Evolutionary conservation across 2,888 invertebrate genomes (phyloP).

Genomic region (Hydriomena furcata): DNA sequence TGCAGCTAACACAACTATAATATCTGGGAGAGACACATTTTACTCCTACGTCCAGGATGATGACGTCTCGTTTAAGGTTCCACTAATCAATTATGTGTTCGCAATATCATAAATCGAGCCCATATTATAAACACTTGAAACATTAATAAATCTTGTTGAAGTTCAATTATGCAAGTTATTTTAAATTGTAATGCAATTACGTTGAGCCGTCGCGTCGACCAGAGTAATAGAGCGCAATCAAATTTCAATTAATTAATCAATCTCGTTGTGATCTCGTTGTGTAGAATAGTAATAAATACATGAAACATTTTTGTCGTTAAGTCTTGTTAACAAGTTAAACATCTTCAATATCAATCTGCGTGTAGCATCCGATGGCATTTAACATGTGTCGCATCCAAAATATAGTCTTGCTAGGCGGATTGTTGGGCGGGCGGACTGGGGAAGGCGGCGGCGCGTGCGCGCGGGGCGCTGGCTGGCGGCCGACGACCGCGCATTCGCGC

Average conservation of each 20-base stretch:
- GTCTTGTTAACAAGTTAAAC: background rate
- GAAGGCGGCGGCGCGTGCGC: constrained; percentile 44
- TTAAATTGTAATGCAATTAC: background rate
- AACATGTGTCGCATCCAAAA: constrained; percentile 61
- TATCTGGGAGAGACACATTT: constrained; percentile 30
- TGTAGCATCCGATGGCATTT: constrained; percentile 62
- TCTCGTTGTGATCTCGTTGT: background rate
- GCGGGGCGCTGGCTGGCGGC: constrained; percentile 41
- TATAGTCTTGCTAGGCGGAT: constrained; percentile 62
- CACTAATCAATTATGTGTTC: constrained; percentile 14
- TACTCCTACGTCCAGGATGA: constrained; percentile 13
- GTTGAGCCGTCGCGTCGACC: too few species aligned
- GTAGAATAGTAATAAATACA: too few species aligned
- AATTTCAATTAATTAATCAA: background rate
- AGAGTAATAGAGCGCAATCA: background rate
- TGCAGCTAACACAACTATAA: constrained; percentile 39
- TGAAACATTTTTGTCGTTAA: background rate
- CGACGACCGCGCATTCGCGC: constrained; percentile 64
- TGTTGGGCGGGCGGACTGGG: constrained; percentile 53
- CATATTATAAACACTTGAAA: constrained; percentile 15
- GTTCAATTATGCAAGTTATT: too few species aligned
- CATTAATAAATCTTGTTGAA: too few species aligned
- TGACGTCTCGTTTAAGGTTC: constrained; percentile 22
- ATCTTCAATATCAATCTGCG: too few species aligned
- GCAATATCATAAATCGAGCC: constrained; percentile 18